Conservation (phyloP, 2,797 vertebrate genomes). For the Paratrypauchen microcephalus region DNA sequence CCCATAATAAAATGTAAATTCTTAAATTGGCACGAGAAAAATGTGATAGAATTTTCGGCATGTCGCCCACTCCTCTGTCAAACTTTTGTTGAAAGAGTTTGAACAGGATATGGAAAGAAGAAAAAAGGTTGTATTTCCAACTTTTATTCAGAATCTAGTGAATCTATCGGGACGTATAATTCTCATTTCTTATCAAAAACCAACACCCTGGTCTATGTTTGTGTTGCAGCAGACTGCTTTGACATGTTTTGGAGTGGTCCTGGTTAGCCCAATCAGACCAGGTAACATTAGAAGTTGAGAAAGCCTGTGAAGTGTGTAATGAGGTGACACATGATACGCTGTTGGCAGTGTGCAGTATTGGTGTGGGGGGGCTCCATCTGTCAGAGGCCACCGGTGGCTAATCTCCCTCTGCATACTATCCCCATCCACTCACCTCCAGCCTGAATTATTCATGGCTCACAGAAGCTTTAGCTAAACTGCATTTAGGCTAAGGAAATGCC, state of each 20-base stretch:
- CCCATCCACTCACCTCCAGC: conserved; percentile 67
- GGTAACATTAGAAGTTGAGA: conserved; percentile 65
- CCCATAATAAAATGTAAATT: too few species aligned
- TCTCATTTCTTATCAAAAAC: conserved; percentile 1
- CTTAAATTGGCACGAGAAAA: too few species aligned
- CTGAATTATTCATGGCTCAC: conserved; percentile 77
- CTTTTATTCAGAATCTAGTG: not conserved
- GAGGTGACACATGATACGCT: conserved; percentile 78
- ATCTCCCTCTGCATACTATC: conserved; percentile 68
- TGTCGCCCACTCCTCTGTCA: too few species aligned
- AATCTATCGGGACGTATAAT: not conserved
- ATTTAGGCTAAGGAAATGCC: conserved; percentile 53
- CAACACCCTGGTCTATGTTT: not conserved
- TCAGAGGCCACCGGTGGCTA: conserved; percentile 73
- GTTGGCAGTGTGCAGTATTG: conserved; percentile 65
- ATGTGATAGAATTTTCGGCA: not conserved
- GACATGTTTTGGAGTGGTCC: conserved; percentile 22
- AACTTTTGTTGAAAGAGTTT: not conserved
- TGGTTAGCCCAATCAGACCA: conserved; percentile 51
- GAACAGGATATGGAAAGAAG: not conserved
- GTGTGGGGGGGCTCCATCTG: conserved; percentile 77
- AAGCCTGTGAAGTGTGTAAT: conserved; percentile 75
- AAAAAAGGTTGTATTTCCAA: too few species aligned
- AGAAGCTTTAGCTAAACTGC: conserved; percentile 60
- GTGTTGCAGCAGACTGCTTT: conserved; percentile 2